Base-by-base conservation (phyloP, 1,140 invertebrate genomes). In the Macrobrachium nipponense region DNA sequence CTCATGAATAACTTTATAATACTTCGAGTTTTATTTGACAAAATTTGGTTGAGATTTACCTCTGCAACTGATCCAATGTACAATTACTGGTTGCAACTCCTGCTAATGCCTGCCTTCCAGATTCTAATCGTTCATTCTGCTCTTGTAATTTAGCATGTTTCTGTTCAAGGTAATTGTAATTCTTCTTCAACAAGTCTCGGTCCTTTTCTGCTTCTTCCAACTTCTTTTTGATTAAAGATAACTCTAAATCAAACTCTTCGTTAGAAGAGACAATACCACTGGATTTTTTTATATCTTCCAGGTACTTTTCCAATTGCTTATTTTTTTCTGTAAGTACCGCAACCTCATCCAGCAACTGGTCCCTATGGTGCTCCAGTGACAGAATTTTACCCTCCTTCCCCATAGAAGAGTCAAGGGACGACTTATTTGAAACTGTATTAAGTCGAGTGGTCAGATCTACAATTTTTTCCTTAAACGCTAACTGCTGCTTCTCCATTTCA, bases 151-250 rank as follows among this genome's bases (percentile, higher is more conserved):
- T 43, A 5, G 8, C 44, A 58, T 58, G n/a, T 76, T 86, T 77
- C 6, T n/a, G 23, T 23, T 86, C 83, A 11, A 80, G 59, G 14
- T 27, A 43, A 58, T 86, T 76, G 80, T 80, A 86, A 27, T 86
- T 80, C 14, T 27, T 14, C 11, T 72, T 80, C 11, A 60, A 15
- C 15, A 80, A 20, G 10, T 73, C 77, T 18, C 68, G 64, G 20
- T 80, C 60, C 44, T 62, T 86, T 59, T 86, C 83, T n/a, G 66
- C 77, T 11, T 64, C 83, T 15, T 68, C 64, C 83, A 85, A 72
- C 66, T 85, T 85, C 44, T 79, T 75, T 51, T 70, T 79, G 75
- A 85, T 85, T 76, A 75, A 85, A 0, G 66, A 62, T 10, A 80
- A 18, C n/a, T 86, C 77, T 3, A 58, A 68, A 3, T 80, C 58